Evolutionary conservation across 2,888 invertebrate genomes (phyloP), one percentile per base, ranked within the genome.

Genomic region (Dendrolimus pini): DNA sequence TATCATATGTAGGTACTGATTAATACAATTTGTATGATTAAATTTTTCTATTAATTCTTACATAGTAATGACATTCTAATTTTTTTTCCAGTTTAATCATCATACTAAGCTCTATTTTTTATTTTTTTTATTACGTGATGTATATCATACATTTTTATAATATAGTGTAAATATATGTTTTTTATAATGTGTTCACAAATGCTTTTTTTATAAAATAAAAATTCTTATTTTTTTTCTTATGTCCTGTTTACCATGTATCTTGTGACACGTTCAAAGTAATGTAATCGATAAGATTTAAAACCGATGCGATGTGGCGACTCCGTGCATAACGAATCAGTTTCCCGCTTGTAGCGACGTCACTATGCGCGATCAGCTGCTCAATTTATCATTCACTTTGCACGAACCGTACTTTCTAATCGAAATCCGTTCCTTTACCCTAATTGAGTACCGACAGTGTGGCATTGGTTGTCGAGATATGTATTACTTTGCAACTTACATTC

Each of bases 61-160:
- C 77, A 75, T 72, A 72, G 70, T 80, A 84, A 82, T 81, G 87
- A 84, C 84, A 76, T 74, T 80, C 87, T 85, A 86, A 72, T 65
- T 69, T 70, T 65, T 80, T 83, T 79, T 78, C 79, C 80, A 80
- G 75, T 79, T 87, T 85, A 84, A 72, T 83, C 85, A 79, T 83
- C 84, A 84, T 89, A 89, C 89, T 89, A 90, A 90, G 90, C 90
- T 90, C 90, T 90, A 89, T 87, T 77, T 86, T 88, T 86, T 82
- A 83, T 80, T 77, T 74, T 77, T 76, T 82, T 82, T 74, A 77
- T 76, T 84, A 86, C 79, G 83, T 85, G 84, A 88, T 89, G 85
- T 89, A 86, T 87, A 85, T 81, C 75, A 87, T 88, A 89, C 84
- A 84, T 80, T 88, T 75, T 80, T 74, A 82, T 80, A 87, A 85